Conservation (phyloP, 2,797 vertebrate species). For the Acomys russatus region DNA sequence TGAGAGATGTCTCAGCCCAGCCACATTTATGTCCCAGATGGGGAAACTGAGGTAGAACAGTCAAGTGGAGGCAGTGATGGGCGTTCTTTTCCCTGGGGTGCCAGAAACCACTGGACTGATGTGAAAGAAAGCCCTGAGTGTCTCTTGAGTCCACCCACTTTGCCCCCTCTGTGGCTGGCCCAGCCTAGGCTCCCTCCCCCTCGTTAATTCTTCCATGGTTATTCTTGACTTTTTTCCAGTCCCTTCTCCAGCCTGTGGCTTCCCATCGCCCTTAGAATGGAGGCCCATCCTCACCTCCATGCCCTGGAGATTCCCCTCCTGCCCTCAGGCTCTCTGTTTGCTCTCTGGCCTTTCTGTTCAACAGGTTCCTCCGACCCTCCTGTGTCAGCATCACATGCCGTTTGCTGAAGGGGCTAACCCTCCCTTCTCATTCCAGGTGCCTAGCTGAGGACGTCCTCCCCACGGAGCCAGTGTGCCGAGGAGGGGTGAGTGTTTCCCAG, state of each 20-base stretch:
- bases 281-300: background rate
- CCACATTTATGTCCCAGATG: slow-evolving; percentile 17
- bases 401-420: slow-evolving; percentile 58
- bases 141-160: background rate
- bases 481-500: slow-evolving; percentile 74
- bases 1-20: background rate
- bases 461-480: slow-evolving; percentile 52
- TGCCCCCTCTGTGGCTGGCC: background rate
- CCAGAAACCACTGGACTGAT: slow-evolving; percentile 1
- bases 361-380: slow-evolving; percentile 70
- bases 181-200: background rate
- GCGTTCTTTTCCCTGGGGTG: background rate
- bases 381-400: slow-evolving; percentile 61
- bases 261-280: background rate
- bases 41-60: slow-evolving; percentile 27
- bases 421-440: slow-evolving; percentile 74
- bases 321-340: slow-evolving; percentile 60
- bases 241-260: slow-evolving; percentile 7
- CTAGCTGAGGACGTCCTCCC: slow-evolving; percentile 9
- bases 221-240: background rate
- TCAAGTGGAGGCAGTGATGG: background rate
- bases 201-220: background rate
- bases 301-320: slow-evolving; percentile 51
- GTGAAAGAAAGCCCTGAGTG: background rate
- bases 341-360: slow-evolving; percentile 73